These are phyloP conservation scores for Cryptotis parvus DNA, from an alignment of 2,113 vertebrate species.

Conservation along the genomic window DNA sequence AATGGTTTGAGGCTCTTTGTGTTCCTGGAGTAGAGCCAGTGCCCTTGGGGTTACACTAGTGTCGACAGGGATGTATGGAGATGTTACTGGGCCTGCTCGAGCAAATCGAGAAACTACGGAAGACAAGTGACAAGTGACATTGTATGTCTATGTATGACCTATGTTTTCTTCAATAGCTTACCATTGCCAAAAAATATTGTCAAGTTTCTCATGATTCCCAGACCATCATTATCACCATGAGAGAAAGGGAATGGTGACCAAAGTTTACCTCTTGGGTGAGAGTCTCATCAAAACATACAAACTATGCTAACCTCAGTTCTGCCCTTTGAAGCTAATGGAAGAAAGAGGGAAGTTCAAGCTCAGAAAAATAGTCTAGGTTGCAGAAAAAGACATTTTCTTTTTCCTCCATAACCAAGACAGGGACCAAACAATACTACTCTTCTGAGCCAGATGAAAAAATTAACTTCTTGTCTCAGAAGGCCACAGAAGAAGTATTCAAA, in stretches of 20 bases:
- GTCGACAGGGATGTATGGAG: no score
- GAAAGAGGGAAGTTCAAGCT: background rate
- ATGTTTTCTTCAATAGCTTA: background rate
- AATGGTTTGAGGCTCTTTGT: no score
- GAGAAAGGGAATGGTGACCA: background rate
- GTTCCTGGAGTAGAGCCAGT: no score
- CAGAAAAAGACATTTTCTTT: background rate
- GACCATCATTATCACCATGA: background rate
- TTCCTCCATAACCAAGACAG: background rate
- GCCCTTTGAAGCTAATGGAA: background rate
- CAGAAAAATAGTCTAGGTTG: slow-evolving; percentile 24
- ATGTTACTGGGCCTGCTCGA: no score
- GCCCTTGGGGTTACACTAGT: no score
- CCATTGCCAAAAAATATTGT: background rate
- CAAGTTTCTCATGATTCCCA: background rate
- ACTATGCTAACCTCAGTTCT: slow-evolving; percentile 20
- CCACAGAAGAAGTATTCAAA: background rate
- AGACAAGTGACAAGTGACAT: no score
- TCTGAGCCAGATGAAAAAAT: background rate
- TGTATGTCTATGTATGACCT: no score
- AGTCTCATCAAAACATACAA: background rate
- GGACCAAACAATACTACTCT: background rate
- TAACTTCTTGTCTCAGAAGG: background rate
- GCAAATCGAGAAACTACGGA: no score
- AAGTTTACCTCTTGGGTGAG: background rate